A percentile compares a stretch with the other conserved stretches of the same genome.
Evolutionary conservation across 2,888 invertebrate species (phyloP).

Genomic region (Yponomeuta sedellus): DNA sequence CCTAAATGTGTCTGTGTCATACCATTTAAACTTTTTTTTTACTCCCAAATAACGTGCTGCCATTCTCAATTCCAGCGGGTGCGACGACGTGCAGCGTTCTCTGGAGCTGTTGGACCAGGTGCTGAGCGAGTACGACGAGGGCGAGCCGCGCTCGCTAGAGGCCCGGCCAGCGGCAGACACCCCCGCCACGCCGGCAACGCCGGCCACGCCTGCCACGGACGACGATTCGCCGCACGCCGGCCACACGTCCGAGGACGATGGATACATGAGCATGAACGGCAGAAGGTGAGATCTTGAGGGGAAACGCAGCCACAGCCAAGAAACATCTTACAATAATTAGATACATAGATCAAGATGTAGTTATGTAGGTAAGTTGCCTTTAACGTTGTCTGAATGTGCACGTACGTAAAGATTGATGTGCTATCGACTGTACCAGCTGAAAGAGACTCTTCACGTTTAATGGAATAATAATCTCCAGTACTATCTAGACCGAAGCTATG

Average conservation of each 20-base stretch:
- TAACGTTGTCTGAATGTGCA: background rate
- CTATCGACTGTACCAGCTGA: too few relatives aligned
- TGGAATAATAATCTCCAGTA: too few relatives aligned
- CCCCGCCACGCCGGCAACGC: conserved; percentile 72
- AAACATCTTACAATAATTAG: too few relatives aligned
- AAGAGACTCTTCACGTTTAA: too few relatives aligned
- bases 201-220: conserved; percentile 75
- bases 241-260: conserved; percentile 93
- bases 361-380: background rate
- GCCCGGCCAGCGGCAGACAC: conserved; percentile 61
- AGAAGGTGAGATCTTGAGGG: conserved; percentile 69
- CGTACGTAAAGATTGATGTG: too few relatives aligned
- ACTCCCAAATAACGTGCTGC: background rate
- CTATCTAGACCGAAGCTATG: too few relatives aligned
- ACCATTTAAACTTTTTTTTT: background rate
- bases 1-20: too few relatives aligned
- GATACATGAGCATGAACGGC: conserved; percentile 95
- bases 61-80: conserved; percentile 77
- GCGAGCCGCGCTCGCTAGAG: conserved; percentile 70
- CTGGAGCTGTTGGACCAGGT: conserved; percentile 92
- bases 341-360: too few relatives aligned
- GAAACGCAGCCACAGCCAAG: background rate
- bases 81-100: conserved; percentile 92
- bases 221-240: conserved; percentile 88
- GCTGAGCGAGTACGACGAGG: conserved; percentile 93